These are phyloP conservation scores for Sinotaia quadrata DNA, from an alignment of 2,888 invertebrate species.

Conservation along the genomic window DNA sequence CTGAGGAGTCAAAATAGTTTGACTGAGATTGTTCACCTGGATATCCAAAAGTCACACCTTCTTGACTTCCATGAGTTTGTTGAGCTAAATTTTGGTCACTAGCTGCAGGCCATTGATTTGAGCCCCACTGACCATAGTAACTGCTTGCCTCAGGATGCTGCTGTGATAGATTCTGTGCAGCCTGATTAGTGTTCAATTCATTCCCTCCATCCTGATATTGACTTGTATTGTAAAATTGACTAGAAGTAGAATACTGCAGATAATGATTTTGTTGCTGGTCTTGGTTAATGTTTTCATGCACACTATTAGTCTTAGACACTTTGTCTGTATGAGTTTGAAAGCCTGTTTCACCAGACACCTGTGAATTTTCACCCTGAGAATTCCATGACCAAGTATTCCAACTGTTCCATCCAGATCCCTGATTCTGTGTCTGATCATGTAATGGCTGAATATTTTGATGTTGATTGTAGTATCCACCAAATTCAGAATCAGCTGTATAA, in stretches of 20 bases:
- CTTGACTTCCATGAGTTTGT: background rate
- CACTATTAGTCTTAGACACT: background rate
- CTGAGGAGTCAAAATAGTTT: slow-evolving; percentile 9
- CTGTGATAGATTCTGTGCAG: background rate
- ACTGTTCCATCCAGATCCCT: slow-evolving; percentile 28
- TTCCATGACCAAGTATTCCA: slow-evolving; percentile 35
- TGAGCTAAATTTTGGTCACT: background rate
- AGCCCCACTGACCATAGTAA: background rate
- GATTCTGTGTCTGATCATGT: background rate
- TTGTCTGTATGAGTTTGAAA: background rate
- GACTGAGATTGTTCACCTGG: background rate
- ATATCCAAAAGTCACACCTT: background rate
- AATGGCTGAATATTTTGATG: no score
- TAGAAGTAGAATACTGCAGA: background rate
- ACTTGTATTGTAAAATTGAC: slow-evolving; percentile 18
- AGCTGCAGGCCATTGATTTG: background rate
- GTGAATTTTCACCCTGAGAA: slow-evolving; percentile 4
- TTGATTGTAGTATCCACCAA: background rate
- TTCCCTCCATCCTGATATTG: slow-evolving; percentile 3
- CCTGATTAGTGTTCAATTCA: background rate
- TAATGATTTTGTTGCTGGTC: background rate
- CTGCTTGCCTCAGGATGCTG: background rate
- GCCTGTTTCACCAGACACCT: background rate
- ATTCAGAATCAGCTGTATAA: background rate
- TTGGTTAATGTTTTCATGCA: background rate